Conservation (phyloP, 1,140 invertebrate species). For the Hypsibius dujardini region DNA sequence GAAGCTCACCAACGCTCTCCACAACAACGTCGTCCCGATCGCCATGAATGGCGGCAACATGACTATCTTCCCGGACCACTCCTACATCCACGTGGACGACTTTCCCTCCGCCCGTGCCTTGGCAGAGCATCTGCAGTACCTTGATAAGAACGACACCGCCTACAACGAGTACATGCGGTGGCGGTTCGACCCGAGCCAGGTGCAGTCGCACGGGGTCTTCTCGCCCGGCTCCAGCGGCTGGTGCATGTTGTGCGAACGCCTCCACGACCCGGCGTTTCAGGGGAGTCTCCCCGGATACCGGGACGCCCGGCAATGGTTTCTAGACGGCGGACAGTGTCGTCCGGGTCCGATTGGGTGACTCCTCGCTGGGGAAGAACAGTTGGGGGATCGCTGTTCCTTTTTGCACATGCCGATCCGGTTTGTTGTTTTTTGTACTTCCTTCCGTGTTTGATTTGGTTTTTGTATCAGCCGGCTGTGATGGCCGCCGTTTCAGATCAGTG, state of each 20-base stretch:
- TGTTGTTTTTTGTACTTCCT: too few species aligned
- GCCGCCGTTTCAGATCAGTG: too few species aligned
- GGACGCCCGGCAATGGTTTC: not conserved
- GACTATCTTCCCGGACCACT: slow-evolving; percentile 28
- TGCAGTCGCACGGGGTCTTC: not conserved
- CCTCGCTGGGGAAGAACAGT: too few species aligned
- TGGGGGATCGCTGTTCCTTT: too few species aligned
- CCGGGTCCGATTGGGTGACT: not conserved
- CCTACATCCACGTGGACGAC: slow-evolving; percentile 33
- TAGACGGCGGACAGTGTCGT: slow-evolving; percentile 1
- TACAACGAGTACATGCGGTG: slow-evolving; percentile 82
- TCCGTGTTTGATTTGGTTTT: too few species aligned
- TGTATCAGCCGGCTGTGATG: too few species aligned
- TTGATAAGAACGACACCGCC: slow-evolving; percentile 66
- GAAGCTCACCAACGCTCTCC: slow-evolving; percentile 35
- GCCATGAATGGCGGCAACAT: slow-evolving; percentile 21
- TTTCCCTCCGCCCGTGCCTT: slow-evolving; percentile 29
- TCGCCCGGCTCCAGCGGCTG: not conserved
- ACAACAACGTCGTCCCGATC: slow-evolving; percentile 22
- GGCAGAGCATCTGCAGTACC: slow-evolving; percentile 29
- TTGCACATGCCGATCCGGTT: too few species aligned
- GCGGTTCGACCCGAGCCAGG: slow-evolving; percentile 23
- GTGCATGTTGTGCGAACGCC: not conserved
- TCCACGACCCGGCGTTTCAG: not conserved
- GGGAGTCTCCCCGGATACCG: not conserved